Base-by-base conservation (phyloP, 2,888 invertebrate species). In the Gastracanthus pulcherrimus region DNA sequence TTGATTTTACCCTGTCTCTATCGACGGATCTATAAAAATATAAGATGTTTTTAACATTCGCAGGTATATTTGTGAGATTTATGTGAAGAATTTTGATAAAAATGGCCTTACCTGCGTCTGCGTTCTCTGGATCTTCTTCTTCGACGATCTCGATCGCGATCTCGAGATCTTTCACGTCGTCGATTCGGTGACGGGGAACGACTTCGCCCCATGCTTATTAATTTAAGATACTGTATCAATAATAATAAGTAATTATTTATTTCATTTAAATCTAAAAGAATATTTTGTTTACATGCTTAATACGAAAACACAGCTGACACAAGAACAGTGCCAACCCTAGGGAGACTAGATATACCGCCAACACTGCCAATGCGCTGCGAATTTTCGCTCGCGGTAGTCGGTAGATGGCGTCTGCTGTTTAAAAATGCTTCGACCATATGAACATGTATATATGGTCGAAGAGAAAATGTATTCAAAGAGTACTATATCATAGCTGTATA, bases 111-210 rank as follows among this genome's bases (percentile, higher is more conserved):
- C 89, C 92, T 88, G 84, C 92, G 85, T 82, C 91, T 87, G 78
- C 92, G 88, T 71, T 92, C 90, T 41, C 92, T 88, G 0, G 92
- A 92, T 55, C 92, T 86, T 83, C 92, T 88, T 85, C 92, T 92
- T 82, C 93, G 92, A 76, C 93, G 92, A 81, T 93, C 92, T 78
- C 92, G 87, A 69, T 92, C 93, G 60, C 93, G 90, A 84, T 93
- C 93, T 78, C 92, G 88, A n/a, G 92, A 92, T 82, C 92, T 90
- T 76, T 93, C 93, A 71, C 93, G 92, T 84, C 93, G 90, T 88
- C 93, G 92, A 78, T 91, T 89, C 19, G 92, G 92, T 31, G 92
- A 92, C 72, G 93, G 93, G 70, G 93, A 92, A 82, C 93, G 92
- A 87, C 93, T 92, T 85, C 93, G 90, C 81, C 93, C 93, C 94